Percentiles rank a stretch among this genome's conserved stretches.
phyloP scores from a whole-genome alignment of 2,888 invertebrate species.

The Spicauda simplicius region DNA sequence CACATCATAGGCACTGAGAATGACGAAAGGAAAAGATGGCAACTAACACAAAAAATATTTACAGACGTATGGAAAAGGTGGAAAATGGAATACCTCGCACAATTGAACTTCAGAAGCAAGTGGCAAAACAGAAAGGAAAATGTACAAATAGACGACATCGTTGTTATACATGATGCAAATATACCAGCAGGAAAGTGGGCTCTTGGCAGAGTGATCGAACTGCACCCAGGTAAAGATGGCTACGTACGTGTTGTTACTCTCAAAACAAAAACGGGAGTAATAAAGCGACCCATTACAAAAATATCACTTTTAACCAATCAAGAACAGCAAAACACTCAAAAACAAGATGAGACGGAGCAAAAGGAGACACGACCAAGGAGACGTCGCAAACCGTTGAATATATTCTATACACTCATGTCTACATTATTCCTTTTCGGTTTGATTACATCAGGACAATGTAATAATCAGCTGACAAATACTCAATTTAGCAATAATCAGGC shows the following conservation, averaged over 20 bases:
- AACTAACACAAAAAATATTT: constrained; percentile 27
- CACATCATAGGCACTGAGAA: constrained; percentile 32
- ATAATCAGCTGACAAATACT: not conserved
- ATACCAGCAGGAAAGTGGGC: constrained; percentile 40
- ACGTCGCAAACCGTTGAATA: not conserved
- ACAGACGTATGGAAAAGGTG: constrained; percentile 23
- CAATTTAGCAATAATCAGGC: constrained; percentile 7
- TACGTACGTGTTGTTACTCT: constrained; percentile 37
- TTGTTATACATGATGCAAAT: constrained; percentile 18
- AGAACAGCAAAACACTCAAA: not conserved
- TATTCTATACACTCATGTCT: not conserved
- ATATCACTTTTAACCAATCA: constrained; percentile 28
- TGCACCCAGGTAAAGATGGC: no score
- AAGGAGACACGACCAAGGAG: not conserved
- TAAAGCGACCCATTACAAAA: constrained; percentile 37
- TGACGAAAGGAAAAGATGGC: constrained; percentile 35
- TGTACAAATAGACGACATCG: constrained; percentile 13
- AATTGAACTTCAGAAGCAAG: constrained; percentile 13
- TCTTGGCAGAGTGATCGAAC: constrained; percentile 35
- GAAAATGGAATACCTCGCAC: constrained; percentile 14
- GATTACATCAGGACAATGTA: not conserved
- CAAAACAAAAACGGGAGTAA: constrained; percentile 33
- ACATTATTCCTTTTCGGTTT: constrained; percentile 4
- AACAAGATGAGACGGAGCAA: not conserved
- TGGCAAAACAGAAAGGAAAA: constrained; percentile 10